phyloP scores from a whole-genome alignment of 30 jellyfish, hydroid and myxozoan species.

The Turritopsis dohrnii region DNA sequence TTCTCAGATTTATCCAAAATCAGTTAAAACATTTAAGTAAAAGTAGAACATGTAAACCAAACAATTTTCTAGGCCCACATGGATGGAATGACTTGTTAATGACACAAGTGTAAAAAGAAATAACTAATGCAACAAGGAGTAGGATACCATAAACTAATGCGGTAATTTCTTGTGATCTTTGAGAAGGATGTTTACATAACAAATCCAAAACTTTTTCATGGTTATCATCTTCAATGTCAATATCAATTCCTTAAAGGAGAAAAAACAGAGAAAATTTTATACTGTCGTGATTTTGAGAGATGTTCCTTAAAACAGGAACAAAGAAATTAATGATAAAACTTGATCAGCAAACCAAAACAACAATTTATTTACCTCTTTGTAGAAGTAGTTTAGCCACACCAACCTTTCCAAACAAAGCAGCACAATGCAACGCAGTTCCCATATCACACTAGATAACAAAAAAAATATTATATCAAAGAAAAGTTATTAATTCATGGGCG shows the following conservation, averaged over 20 bases:
- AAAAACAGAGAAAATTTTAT: too few relatives aligned
- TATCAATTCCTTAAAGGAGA: slow-evolving; percentile 74
- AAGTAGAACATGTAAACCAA: too few relatives aligned
- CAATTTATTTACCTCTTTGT: slow-evolving; percentile 82
- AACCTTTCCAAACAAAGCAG: slow-evolving; percentile 80
- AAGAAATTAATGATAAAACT: neutral
- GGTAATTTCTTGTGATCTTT: slow-evolving; percentile 82
- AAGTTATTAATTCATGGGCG: too few relatives aligned
- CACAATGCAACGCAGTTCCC: slow-evolving; percentile 93
- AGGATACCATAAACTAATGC: slow-evolving; percentile 74
- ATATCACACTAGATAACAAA: slow-evolving; percentile 71
- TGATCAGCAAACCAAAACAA: neutral
- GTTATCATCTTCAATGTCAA: slow-evolving; percentile 49
- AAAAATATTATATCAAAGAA: too few relatives aligned
- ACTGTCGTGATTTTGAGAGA: too few relatives aligned
- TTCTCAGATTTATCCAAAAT: too few relatives aligned
- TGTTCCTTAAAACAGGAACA: too few relatives aligned
- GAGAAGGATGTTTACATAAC: slow-evolving; percentile 73
- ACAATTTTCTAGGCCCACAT: too few relatives aligned
- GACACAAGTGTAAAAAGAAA: too few relatives aligned
- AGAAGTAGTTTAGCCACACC: slow-evolving; percentile 65
- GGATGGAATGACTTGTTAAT: too few relatives aligned
- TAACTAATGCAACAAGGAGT: too few relatives aligned
- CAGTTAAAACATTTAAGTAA: too few relatives aligned
- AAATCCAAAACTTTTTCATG: slow-evolving; percentile 66